Conservation (phyloP, 92 coral and sea anemone species). For the Porites divaricata region DNA sequence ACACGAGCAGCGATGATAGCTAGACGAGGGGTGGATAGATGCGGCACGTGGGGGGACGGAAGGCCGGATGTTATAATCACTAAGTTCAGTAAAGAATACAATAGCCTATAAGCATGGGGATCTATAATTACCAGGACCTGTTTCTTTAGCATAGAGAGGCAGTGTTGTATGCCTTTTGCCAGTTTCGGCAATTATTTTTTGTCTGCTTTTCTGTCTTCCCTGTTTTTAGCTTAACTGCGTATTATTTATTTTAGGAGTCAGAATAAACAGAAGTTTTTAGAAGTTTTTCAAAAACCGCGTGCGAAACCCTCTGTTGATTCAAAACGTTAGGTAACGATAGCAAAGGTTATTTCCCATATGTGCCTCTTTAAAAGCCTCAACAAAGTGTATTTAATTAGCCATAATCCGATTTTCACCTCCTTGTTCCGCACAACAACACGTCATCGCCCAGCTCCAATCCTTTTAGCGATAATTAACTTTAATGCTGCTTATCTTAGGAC, state of each 20-base stretch:
- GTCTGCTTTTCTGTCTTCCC: too few relatives aligned
- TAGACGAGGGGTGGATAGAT: conserved; percentile 19
- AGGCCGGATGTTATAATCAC: conserved; percentile 10
- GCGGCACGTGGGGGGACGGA: conserved; percentile 6
- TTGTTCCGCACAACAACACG: conserved; percentile 7
- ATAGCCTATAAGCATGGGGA: too few relatives aligned
- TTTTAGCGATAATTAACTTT: conserved; percentile 19
- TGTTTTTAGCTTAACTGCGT: too few relatives aligned
- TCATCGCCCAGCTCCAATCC: conserved; percentile 18
- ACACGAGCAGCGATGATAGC: conserved; percentile 13
- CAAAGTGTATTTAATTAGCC: conserved; percentile 14
- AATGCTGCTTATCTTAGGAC: conserved; percentile 6
- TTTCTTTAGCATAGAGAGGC: too few relatives aligned
- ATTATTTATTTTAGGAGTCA: too few relatives aligned
- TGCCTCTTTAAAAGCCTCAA: background rate
- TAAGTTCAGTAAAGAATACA: too few relatives aligned
- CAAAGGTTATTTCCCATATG: background rate
- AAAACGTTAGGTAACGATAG: conserved; percentile 4
- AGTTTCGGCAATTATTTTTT: too few relatives aligned
- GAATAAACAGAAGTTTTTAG: background rate
- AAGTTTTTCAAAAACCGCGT: background rate
- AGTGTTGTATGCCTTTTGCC: too few relatives aligned
- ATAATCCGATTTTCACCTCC: conserved; percentile 36
- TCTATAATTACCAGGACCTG: too few relatives aligned
- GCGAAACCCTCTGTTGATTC: background rate